phyloP scores from a whole-genome alignment of 2,888 invertebrate genomes.

The Entomobrya multifasciata region DNA sequence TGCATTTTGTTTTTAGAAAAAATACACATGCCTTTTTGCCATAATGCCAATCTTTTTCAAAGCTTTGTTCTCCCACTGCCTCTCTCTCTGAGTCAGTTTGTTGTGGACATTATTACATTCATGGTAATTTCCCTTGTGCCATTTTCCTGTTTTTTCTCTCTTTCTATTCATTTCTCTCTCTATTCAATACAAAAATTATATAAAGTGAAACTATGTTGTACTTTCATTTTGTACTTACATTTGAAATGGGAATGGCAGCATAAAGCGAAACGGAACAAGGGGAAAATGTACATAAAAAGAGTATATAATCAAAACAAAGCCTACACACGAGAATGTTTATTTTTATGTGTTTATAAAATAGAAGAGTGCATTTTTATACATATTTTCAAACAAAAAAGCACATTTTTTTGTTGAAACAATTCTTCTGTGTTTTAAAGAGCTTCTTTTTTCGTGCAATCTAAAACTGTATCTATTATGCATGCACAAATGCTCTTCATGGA shows the following conservation, averaged over 20 bases:
- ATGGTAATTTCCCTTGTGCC: slow-evolving; percentile 62
- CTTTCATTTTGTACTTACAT: background rate
- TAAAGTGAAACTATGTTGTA: too few relatives aligned
- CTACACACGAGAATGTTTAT: background rate
- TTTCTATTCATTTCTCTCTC: slow-evolving; percentile 5
- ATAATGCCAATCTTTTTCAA: background rate
- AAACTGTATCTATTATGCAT: slow-evolving; percentile 53
- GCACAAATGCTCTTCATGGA: slow-evolving; percentile 38
- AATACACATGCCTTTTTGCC: background rate
- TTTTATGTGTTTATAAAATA: background rate
- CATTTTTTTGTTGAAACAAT: background rate
- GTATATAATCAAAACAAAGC: too few relatives aligned
- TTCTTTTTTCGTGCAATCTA: slow-evolving; percentile 38
- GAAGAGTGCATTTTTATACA: slow-evolving; percentile 27
- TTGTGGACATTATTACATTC: slow-evolving; percentile 28
- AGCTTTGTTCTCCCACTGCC: background rate
- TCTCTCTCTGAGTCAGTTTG: background rate
- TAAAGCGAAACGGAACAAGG: background rate
- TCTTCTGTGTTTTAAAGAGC: background rate
- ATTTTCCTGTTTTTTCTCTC: slow-evolving; percentile 36
- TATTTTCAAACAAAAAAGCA: background rate
- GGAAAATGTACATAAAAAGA: background rate
- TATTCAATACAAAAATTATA: background rate
- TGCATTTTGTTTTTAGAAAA: background rate
- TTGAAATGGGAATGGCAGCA: slow-evolving; percentile 59